Base-by-base conservation (phyloP, 1,140 invertebrate species). In the Drosophila simulans region DNA sequence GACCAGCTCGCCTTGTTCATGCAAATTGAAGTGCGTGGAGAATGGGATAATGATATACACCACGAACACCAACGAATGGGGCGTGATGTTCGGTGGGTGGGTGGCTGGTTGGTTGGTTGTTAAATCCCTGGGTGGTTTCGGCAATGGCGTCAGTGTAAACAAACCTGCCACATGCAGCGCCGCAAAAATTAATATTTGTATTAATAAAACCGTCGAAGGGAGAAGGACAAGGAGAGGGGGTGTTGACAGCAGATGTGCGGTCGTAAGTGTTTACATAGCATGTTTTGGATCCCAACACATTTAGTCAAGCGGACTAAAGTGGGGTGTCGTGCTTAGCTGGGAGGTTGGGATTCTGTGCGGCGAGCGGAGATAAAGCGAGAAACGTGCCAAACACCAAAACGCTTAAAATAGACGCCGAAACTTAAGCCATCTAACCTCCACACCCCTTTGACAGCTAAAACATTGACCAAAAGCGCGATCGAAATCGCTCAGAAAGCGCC, bases 151-250 rank as follows among this genome's bases (percentile, higher is more conserved):
- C 80, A 89, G 54, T 89, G 85, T 88, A 88, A 89, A 89, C 84
- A 88, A 70, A 68, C 75, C 80, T 74, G 80, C 80, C 79, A 78
- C 84, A 88, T 88, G 80, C 80, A 88, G 84, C 57, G 80, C 80
- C 85, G 69, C 84, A 88, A 88, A 90, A 88, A 88, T 88, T 88
- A 88, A 88, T 88, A 88, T 88, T 88, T 88, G 84, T 88, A 86
- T 88, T 88, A 88, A 88, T 88, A 88, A 88, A 88, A 80, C 80
- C 76, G 37, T 57, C n/a, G 42, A 58, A 43, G 63, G 40, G 62
- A 43, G 53, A 48, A 25, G 37, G 20, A 2, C 13, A 35, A 25
- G 34, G 15, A 22, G 22, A 17, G 53, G 27, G n/a, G 39, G 37
- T 20, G 52, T 25, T 39, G 13, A 57, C 76, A 69, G 80, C 84